These are phyloP conservation scores for Desmodus rotundus DNA, from an alignment of 2,113 vertebrate species.

Conservation along the genomic window DNA sequence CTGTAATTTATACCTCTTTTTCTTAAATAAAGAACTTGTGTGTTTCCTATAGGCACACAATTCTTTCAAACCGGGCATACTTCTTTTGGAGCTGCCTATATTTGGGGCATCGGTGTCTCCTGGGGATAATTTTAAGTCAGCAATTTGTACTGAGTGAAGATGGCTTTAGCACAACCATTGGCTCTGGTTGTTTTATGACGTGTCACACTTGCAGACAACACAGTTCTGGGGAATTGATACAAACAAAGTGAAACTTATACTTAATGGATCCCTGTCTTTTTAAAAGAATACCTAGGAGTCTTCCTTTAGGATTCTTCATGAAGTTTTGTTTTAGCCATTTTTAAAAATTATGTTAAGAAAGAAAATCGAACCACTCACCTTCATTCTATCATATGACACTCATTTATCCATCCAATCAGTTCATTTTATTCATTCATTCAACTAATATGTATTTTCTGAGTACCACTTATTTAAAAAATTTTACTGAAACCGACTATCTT, in stretches of 20 bases:
- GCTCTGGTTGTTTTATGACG: conserved; percentile 43
- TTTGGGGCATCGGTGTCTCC: conserved; percentile 27
- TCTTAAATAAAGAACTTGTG: conserved; percentile 46
- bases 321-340: not conserved
- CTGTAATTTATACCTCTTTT: conserved; percentile 52
- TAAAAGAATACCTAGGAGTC: not conserved
- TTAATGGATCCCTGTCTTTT: not conserved
- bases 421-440: not conserved
- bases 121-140: conserved; percentile 42
- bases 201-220: conserved; percentile 51
- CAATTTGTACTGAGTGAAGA: conserved; percentile 36
- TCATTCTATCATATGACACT: not conserved
- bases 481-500: not conserved
- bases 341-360: not conserved
- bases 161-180: not conserved
- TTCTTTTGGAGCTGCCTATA: conserved; percentile 54
- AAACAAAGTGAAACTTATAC: conserved; percentile 45
- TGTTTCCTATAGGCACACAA: conserved; percentile 46
- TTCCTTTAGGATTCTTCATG: conserved; percentile 5
- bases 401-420: not conserved
- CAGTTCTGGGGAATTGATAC: conserved; percentile 9
- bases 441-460: not conserved
- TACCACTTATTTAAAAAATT: not conserved
- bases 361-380: not conserved
- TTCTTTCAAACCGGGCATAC: conserved; percentile 48